These are phyloP conservation scores for Catalaphyllia jardinei DNA, from an alignment of 64 coral and sea anemone species.

Conservation along the genomic window DNA sequence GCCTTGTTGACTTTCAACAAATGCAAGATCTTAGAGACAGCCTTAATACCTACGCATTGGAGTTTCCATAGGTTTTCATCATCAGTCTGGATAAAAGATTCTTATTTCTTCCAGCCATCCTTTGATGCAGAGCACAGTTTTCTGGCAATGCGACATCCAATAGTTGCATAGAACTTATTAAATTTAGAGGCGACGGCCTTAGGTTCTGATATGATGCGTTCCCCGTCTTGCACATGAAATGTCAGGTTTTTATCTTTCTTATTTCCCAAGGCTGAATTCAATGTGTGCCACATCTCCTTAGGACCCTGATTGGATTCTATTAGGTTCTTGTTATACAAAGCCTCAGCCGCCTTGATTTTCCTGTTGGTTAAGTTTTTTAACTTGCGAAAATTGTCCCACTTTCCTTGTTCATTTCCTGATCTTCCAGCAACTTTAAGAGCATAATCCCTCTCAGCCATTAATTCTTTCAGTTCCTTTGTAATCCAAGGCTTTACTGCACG, in stretches of 20 bases:
- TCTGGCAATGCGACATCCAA: slow-evolving; percentile 15
- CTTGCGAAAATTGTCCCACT: slow-evolving; percentile 29
- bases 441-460: slow-evolving; percentile 55
- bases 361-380: no score
- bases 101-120: no score
- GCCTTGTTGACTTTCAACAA: no score
- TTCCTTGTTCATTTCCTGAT: background rate
- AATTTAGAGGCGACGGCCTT: slow-evolving; percentile 52
- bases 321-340: background rate
- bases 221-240: slow-evolving; percentile 6
- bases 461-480: slow-evolving; percentile 16
- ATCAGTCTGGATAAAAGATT: no score
- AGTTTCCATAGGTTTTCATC: no score
- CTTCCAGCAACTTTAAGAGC: slow-evolving; percentile 48
- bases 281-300: slow-evolving; percentile 35
- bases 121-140: no score
- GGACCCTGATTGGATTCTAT: slow-evolving; percentile 22
- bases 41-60: no score
- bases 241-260: no score
- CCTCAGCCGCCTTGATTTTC: no score
- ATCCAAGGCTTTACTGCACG: slow-evolving; percentile 33
- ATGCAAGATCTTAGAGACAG: no score
- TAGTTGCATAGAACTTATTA: slow-evolving; percentile 51
- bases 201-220: slow-evolving; percentile 26
- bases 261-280: background rate